Base-by-base conservation (phyloP, 2,113 vertebrate genomes). In the Sylvia atricapilla region DNA sequence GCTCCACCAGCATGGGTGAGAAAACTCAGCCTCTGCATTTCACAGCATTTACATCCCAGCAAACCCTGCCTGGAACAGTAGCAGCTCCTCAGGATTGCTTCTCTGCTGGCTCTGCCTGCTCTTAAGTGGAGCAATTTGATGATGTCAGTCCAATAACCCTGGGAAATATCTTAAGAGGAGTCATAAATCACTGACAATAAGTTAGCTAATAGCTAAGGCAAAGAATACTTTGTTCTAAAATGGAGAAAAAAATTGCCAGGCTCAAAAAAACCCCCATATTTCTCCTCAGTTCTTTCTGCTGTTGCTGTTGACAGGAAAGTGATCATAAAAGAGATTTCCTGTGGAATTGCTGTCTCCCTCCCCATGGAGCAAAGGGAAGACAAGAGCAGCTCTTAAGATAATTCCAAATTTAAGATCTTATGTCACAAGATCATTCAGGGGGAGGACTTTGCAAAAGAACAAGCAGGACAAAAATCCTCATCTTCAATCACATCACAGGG, bases 151-250 rank as follows among this genome's bases (percentile, higher is more conserved):
- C 93, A 78, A 25, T 23, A 89, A 59, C 24, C 27, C 66, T 75
- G 83, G 84, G 84, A 89, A 89, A 37, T n/a, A 81, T n/a, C 69
- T 89, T n/a, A 59, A 78, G 60, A 92, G 31, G 84, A 79, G 86
- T 47, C 73, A 78, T 82, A 89, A 94, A 92, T 92, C 49, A 53
- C 22, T 50, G 69, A 15, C 80, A 92, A 13, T 28, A 41, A 68
- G 41, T 67, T 82, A 79, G 56, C n/a, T 84, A 75, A 80, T 44
- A 64, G 80, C 77, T 82, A 41, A 81, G 66, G 60, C 66, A 84
- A 87, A 58, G 64, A 75, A 59, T 44, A 37, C 13, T 52, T 82
- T 67, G 56, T 86, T 93, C 47, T 59, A 24, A 92, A 95, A 78
- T 12, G 21, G 75, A 74, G 41, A 1, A 52, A 62, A 80, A 81